These are phyloP conservation scores for Cryptus viduatorius DNA, from an alignment of 2,888 invertebrate species.

Conservation along the genomic window DNA sequence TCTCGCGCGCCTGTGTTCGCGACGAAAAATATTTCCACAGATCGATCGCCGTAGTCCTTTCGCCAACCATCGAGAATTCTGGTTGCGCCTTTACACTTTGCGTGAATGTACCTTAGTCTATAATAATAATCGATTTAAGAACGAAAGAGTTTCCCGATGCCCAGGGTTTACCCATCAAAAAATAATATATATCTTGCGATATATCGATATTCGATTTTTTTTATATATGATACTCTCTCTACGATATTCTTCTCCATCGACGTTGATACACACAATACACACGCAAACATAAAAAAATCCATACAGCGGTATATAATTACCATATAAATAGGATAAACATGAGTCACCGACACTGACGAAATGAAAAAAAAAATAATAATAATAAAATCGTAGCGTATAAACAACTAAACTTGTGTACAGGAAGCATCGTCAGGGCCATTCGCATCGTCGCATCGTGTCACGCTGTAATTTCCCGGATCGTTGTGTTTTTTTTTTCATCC, in stretches of 20 bases:
- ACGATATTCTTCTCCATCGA: constrained; percentile 31
- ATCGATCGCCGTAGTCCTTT: neutral
- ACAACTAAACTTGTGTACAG: constrained; percentile 2
- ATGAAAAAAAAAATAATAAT: constrained; percentile 14
- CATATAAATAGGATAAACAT: constrained; percentile 11
- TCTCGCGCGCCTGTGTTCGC: constrained; percentile 33
- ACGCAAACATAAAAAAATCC: constrained; percentile 35
- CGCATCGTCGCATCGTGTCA: constrained; percentile 64
- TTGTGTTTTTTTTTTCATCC: constrained; percentile 42
- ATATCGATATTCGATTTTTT: constrained; percentile 20
- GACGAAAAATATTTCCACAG: constrained; percentile 7
- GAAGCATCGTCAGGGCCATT: constrained; percentile 54
- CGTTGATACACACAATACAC: constrained; percentile 35
- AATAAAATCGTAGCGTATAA: constrained; percentile 6
- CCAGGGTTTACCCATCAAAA: constrained; percentile 81
- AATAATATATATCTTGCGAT: constrained; percentile 18
- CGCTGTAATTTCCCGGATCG: constrained; percentile 48
- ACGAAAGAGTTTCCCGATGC: constrained; percentile 75
- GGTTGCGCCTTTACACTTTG: neutral
- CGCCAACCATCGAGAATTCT: neutral
- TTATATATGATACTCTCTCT: neutral
- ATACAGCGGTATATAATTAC: constrained; percentile 11
- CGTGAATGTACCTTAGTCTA: neutral
- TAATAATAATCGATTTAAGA: constrained; percentile 16
- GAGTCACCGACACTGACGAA: constrained; percentile 14